phyloP scores from a whole-genome alignment of 2,888 invertebrate species.

The Coelopa pilipes region DNA sequence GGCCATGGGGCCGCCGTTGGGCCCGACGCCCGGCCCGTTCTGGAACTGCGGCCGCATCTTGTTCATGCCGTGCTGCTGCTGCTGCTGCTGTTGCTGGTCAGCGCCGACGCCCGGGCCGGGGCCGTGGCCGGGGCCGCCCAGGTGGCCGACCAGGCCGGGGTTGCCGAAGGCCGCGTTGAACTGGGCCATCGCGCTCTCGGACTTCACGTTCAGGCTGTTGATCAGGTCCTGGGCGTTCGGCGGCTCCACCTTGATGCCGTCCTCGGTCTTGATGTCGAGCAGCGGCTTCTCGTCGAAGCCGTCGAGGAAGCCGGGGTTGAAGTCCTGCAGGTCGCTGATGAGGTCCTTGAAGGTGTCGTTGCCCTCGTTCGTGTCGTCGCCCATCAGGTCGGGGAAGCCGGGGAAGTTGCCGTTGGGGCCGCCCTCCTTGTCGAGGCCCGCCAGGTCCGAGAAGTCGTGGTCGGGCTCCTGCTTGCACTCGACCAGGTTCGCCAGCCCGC shows the following conservation, averaged over 20 bases:
- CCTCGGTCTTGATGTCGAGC: constrained; percentile 66
- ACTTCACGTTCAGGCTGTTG: constrained; percentile 65
- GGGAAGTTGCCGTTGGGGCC: constrained; percentile 80
- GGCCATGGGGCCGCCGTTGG: constrained; percentile 68
- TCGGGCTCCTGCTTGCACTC: constrained; percentile 88
- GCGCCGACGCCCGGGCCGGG: constrained; percentile 38
- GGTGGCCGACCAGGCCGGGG: constrained; percentile 47
- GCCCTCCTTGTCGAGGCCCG: constrained; percentile 86
- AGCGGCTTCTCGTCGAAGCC: constrained; percentile 73
- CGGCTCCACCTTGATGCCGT: constrained; percentile 65
- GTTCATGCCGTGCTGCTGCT: constrained; percentile 53
- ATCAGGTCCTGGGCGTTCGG: constrained; percentile 66
- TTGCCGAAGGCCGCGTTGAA: constrained; percentile 60
- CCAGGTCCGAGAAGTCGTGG: constrained; percentile 87
- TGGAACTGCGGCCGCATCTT: constrained; percentile 60
- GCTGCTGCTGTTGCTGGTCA: too few species aligned
- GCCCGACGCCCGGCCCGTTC: constrained; percentile 54
- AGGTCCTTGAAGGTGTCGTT: constrained; percentile 86
- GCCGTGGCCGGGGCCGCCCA: constrained; percentile 40
- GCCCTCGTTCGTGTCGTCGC: constrained; percentile 84
- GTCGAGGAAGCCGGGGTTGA: constrained; percentile 84
- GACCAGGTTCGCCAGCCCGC: constrained; percentile 74
- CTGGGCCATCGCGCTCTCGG: constrained; percentile 63
- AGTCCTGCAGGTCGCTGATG: constrained; percentile 86
- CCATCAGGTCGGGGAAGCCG: constrained; percentile 82